These are phyloP conservation scores for Lasioglossum malachurum DNA, from an alignment of 2,888 invertebrate genomes.

Conservation along the genomic window DNA sequence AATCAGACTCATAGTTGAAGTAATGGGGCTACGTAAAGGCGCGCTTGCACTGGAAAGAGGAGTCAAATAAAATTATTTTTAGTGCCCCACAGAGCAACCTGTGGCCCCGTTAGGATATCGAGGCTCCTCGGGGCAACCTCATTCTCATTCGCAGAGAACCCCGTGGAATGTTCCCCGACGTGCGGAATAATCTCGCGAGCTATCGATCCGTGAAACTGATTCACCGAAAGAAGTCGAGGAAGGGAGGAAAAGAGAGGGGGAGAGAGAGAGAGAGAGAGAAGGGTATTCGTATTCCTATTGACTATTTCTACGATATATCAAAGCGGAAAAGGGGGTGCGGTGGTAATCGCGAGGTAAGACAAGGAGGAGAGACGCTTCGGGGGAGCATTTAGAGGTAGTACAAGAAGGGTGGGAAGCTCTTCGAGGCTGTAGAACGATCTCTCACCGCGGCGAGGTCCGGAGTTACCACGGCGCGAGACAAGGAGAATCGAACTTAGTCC, in stretches of 20 bases:
- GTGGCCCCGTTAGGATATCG: neutral
- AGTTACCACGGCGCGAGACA: slow-evolving; percentile 35
- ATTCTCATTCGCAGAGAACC: neutral
- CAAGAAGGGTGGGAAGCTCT: slow-evolving; percentile 60
- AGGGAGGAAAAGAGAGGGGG: neutral
- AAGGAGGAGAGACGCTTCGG: slow-evolving; percentile 59
- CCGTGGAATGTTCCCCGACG: slow-evolving; percentile 9
- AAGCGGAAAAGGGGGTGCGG: slow-evolving; percentile 38
- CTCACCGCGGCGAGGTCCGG: slow-evolving; percentile 34
- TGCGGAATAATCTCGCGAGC: slow-evolving; percentile 30
- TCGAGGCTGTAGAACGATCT: slow-evolving; percentile 46
- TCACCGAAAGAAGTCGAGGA: slow-evolving; percentile 15
- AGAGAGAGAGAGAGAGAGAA: neutral
- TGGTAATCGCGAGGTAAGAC: slow-evolving; percentile 59
- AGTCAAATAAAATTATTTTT: too few species aligned
- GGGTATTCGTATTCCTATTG: slow-evolving; percentile 66
- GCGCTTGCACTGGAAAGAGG: too few species aligned
- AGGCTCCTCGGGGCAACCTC: neutral
- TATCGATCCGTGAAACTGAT: slow-evolving; percentile 57
- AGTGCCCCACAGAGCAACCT: neutral
- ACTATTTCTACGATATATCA: slow-evolving; percentile 68
- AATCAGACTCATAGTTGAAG: too few species aligned
- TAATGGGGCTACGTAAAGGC: too few species aligned
- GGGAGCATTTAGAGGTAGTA: slow-evolving; percentile 63
- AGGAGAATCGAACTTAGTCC: slow-evolving; percentile 21